Evolutionary conservation across 2,888 invertebrate species (phyloP).

Genomic region (Yponomeuta malinellus): DNA sequence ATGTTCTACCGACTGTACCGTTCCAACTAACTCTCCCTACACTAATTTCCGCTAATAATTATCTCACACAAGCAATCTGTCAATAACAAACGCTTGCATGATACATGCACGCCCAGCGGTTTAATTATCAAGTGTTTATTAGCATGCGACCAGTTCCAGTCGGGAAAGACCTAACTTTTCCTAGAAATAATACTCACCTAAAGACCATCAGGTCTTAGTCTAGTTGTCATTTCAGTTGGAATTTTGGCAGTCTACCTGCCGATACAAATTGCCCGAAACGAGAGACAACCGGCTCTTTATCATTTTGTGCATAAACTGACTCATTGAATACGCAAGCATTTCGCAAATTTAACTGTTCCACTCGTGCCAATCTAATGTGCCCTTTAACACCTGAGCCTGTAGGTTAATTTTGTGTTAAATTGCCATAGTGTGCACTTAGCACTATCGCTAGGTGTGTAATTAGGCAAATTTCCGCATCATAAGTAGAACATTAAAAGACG

Average conservation of each 20-base stretch:
- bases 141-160: not conserved
- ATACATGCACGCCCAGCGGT: constrained; percentile 14
- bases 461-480: not conserved
- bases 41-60: constrained; percentile 1
- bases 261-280: not conserved
- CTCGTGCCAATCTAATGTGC: not conserved
- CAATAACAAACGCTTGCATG: constrained; percentile 9
- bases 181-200: not conserved
- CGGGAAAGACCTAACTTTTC: not conserved
- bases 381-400: not conserved
- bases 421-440: not conserved
- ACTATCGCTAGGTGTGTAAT: not conserved
- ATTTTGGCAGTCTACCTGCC: not conserved
- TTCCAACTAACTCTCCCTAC: not conserved
- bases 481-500: not conserved
- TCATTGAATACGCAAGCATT: not conserved
- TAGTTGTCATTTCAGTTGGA: not conserved
- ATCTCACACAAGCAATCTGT: constrained; percentile 10
- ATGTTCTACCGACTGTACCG: too few species aligned
- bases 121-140: constrained; percentile 30
- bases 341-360: not conserved
- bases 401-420: not conserved
- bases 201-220: not conserved
- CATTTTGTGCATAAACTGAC: not conserved
- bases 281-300: not conserved